Conservation (phyloP, 2,113 vertebrate species). For the Leiothrix lutea region DNA sequence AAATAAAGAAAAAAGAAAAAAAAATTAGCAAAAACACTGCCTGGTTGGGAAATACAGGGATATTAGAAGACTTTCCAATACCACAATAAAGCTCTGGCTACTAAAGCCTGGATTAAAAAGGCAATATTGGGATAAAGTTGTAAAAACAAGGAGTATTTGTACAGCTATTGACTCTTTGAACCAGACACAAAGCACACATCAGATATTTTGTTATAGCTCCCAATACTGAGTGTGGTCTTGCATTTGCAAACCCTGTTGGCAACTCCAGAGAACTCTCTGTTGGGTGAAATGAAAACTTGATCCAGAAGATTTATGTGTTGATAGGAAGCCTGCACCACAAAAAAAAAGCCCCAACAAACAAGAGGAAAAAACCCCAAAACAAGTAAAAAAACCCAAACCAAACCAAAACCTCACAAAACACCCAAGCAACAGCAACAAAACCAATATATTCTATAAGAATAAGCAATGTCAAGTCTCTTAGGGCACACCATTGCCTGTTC, state of each 20-base stretch:
- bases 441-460: not conserved
- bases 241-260: not conserved
- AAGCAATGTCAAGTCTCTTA: not conserved
- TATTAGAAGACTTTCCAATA: not conserved
- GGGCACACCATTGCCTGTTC: not conserved
- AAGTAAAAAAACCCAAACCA: too few species aligned
- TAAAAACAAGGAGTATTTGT: not conserved
- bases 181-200: not conserved
- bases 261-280: not conserved
- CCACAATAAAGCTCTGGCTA: not conserved
- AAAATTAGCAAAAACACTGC: not conserved
- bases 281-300: not conserved
- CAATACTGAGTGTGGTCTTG: not conserved
- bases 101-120: not conserved
- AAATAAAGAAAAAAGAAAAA: not conserved
- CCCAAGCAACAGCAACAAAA: not conserved
- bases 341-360: not conserved
- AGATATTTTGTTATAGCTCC: not conserved
- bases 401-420: not conserved
- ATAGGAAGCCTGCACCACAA: not conserved
- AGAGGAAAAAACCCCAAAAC: too few species aligned
- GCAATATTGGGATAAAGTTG: not conserved
- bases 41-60: not conserved
- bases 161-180: not conserved
- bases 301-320: not conserved